phyloP scores from a whole-genome alignment of 2,888 invertebrate species.

The Ectropis crepuscularia region DNA sequence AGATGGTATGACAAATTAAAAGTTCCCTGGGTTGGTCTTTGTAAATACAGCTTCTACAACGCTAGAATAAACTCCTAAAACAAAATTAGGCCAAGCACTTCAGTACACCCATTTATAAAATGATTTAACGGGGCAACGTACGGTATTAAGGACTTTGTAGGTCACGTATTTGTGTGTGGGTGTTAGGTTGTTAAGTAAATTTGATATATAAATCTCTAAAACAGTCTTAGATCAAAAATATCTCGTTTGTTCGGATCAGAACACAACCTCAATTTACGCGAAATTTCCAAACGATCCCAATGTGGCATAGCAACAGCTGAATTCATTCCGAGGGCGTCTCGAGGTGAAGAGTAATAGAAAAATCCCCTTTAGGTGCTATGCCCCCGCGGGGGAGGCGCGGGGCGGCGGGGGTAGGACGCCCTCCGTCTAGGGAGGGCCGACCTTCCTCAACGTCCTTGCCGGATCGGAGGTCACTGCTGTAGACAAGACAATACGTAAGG shows the following conservation, averaged over 20 bases:
- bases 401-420: constrained; percentile 51
- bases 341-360: constrained; percentile 77
- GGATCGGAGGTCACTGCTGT: constrained; percentile 63
- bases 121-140: too few species aligned
- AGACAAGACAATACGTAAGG: constrained; percentile 41
- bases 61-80: too few species aligned
- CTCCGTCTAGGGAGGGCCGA: constrained; percentile 54
- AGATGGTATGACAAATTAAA: too few species aligned
- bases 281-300: constrained; percentile 4
- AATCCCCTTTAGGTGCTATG: constrained; percentile 59
- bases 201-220: too few species aligned
- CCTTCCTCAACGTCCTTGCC: constrained; percentile 74
- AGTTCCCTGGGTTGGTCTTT: too few species aligned
- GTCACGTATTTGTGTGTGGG: too few species aligned
- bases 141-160: too few species aligned
- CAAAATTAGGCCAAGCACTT: too few species aligned
- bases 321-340: constrained; percentile 68
- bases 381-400: constrained; percentile 47
- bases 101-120: too few species aligned
- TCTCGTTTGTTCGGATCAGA: not conserved
- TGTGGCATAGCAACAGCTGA: constrained; percentile 33
- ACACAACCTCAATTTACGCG: not conserved
- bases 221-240: too few species aligned
- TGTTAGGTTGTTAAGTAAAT: too few species aligned
- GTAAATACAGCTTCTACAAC: too few species aligned